Percentiles rank a stretch among this genome's conserved stretches.
phyloP scores from a whole-genome alignment of 2,113 vertebrate species.

The Erpornis zantholeuca region DNA sequence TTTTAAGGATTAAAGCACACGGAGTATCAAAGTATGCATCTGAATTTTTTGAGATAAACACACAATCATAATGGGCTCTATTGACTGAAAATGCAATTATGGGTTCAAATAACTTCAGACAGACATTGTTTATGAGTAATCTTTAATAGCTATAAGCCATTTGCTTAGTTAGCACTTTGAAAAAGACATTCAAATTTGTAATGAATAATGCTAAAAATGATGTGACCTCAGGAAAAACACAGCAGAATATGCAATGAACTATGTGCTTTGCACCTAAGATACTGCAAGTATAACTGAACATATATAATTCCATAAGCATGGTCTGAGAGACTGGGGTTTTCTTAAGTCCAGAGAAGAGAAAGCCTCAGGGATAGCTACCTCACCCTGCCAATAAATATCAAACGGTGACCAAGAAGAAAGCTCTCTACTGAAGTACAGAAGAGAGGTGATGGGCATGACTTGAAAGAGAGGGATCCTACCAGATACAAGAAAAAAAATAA shows the following conservation, averaged over 20 bases:
- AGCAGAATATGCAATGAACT: not conserved
- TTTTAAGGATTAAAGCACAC: not conserved
- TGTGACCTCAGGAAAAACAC: not conserved
- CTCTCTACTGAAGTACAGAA: not conserved
- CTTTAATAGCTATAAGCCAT: not conserved
- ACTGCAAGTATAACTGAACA: not conserved
- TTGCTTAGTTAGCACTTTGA: not conserved
- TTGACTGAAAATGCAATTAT: not conserved
- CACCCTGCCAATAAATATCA: not conserved
- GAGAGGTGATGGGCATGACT: not conserved
- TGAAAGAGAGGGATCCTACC: not conserved
- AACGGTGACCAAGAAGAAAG: not conserved
- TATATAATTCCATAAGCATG: not conserved
- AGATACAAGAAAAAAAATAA: not conserved
- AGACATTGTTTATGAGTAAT: not conserved
- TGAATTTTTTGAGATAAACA: not conserved
- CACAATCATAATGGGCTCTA: not conserved
- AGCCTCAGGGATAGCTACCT: not conserved
- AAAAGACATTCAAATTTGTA: not conserved
- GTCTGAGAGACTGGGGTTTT: rapidly evolving
- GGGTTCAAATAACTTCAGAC: not conserved
- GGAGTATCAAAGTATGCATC: not conserved
- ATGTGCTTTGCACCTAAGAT: not conserved
- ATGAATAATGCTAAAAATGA: not conserved
- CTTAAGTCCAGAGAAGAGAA: not conserved